A percentile compares a stretch with the other conserved stretches of the same genome.
phyloP scores from a whole-genome alignment of 64 coral and sea anemone genomes.

The Montipora capricornis region DNA sequence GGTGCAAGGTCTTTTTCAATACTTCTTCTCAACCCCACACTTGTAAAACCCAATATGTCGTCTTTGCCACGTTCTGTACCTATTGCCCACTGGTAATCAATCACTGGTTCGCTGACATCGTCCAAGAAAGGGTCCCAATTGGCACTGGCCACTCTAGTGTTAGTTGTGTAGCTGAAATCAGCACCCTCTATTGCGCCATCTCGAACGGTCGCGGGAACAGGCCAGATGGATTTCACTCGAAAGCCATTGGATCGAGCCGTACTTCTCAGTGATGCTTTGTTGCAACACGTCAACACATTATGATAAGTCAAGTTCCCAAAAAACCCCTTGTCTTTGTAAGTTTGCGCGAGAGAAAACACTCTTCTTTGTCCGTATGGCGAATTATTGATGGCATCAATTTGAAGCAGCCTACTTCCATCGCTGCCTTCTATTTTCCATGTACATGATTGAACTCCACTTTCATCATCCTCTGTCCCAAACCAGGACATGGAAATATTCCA shows the following conservation, averaged over 20 bases:
- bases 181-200: slow-evolving; percentile 29
- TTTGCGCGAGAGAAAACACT: slow-evolving; percentile 32
- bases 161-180: slow-evolving; percentile 63
- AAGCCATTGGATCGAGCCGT: slow-evolving; percentile 79
- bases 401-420: slow-evolving; percentile 16
- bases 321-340: slow-evolving; percentile 35
- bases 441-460: slow-evolving; percentile 78
- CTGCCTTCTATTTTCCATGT: slow-evolving; percentile 51
- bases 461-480: slow-evolving; percentile 78
- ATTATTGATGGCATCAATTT: not conserved
- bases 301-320: slow-evolving; percentile 25
- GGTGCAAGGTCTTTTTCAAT: not conserved
- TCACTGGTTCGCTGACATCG: slow-evolving; percentile 43
- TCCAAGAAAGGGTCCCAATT: slow-evolving; percentile 77
- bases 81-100: slow-evolving; percentile 72
- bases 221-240: slow-evolving; percentile 78
- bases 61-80: slow-evolving; percentile 54
- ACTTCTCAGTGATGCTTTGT: slow-evolving; percentile 50
- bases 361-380: slow-evolving; percentile 47
- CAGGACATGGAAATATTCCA: slow-evolving; percentile 85
- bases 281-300: slow-evolving; percentile 73
- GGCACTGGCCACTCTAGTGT: slow-evolving; percentile 64
- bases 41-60: slow-evolving; percentile 37
- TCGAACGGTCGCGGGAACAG: slow-evolving; percentile 60
- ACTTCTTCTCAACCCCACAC: slow-evolving; percentile 25